phyloP scores from a whole-genome alignment of 2,797 vertebrate genomes.

The Vireo griseus region DNA sequence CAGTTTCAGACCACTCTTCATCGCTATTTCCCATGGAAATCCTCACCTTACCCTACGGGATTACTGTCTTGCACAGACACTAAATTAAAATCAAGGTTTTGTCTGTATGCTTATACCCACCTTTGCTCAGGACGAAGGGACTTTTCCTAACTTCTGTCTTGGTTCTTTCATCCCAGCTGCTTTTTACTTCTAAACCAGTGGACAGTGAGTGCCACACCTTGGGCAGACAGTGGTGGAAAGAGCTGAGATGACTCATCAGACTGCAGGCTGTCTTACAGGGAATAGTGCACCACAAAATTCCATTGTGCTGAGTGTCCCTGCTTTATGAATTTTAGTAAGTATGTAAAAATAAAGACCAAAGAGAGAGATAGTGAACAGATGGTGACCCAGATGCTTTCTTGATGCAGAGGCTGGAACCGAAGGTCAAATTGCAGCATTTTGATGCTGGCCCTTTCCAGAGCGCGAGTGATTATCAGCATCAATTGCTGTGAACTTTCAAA shows the following conservation, averaged over 20 bases:
- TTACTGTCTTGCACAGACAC: not conserved
- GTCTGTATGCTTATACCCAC: not conserved
- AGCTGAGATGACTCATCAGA: not conserved
- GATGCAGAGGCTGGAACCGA: not conserved
- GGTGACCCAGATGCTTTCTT: not conserved
- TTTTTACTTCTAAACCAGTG: not conserved
- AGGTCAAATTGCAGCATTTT: not conserved
- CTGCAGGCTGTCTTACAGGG: not conserved
- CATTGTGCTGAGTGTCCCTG: not conserved
- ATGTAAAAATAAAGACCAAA: not conserved
- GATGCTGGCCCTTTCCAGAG: not conserved
- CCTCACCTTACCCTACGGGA: not conserved
- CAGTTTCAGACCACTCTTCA: not conserved
- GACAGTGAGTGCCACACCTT: not conserved
- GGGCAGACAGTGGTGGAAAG: not conserved
- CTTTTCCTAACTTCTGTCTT: not conserved
- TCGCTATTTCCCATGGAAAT: not conserved
- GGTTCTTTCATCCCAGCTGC: not conserved
- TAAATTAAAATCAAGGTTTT: not conserved
- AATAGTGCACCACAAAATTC: not conserved
- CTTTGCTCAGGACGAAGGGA: not conserved
- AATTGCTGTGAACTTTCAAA: not conserved
- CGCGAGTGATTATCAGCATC: accelerated
- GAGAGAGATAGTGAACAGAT: not conserved
- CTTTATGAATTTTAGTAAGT: not conserved